Base-by-base conservation (phyloP, 2,113 vertebrate species). In the Callospermophilus lateralis region DNA sequence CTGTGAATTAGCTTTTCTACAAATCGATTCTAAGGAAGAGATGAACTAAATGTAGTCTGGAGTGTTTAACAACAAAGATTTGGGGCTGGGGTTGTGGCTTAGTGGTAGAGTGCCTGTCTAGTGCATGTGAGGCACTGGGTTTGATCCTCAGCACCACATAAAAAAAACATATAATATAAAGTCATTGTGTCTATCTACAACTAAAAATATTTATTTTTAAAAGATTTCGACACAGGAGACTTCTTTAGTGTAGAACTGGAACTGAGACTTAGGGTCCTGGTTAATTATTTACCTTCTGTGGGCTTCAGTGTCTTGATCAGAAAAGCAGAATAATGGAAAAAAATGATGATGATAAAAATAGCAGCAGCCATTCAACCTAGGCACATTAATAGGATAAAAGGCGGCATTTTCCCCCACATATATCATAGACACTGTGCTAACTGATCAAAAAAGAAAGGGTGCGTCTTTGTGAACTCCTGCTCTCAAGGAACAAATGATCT, bases 321-420 rank as follows among this genome's bases (percentile, higher is more conserved):
- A 74, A 37, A 77, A 94, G 61, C 73, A 5, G 8, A 45, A 95
- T 65, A 76, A 45, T 84, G 34, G 86, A 92, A 94, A 92, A 79
- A 77, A 11, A 72, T 67, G 15, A 39, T 67, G 24, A 83, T 81
- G 67, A 4, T 30, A 51, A 37, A 53, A 78, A 55, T 2, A 79
- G 13, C n/a, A 80, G 48, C 26, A 84, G 15, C 32, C 6, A 58
- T 32, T 39, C 65, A 9, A 51, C 4, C 8, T 28, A 86, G 34
- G 32, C 6, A 81, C 6, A 2, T 65, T 78, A 22, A 16, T 84
- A 55, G 87, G 20, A 84, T 65, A 74, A 84, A 72, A 74, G 51
- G 6, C 2, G 30, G 7, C n/a, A 22, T n/a, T 84, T 92, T 84
- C 58, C 12, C 73, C 30, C 34, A 63, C 24, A 61, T 74, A 16